Conservation (phyloP, 2,113 vertebrate species). For the Proterorhinus semilunaris region DNA sequence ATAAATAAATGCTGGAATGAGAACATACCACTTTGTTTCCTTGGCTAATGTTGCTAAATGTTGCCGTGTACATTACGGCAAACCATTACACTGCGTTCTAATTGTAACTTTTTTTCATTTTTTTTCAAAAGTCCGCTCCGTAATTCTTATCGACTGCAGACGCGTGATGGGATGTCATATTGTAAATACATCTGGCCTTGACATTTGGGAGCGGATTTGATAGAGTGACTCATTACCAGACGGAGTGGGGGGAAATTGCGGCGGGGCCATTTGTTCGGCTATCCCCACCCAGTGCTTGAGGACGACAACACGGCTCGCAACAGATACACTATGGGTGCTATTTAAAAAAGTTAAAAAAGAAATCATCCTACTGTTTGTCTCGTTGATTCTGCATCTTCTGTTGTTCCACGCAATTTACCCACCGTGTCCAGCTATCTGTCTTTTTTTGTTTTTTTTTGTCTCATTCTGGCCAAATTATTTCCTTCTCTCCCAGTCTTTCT, state of each 20-base stretch:
- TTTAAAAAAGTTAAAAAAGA: conserved; percentile 17
- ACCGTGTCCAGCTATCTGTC: conserved; percentile 28
- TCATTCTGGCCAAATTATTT: conserved; percentile 50
- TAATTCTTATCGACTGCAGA: conserved; percentile 2
- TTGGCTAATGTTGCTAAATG: too few relatives aligned
- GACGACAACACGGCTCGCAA: conserved; percentile 55
- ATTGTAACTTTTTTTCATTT: neutral
- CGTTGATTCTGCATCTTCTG: conserved; percentile 43
- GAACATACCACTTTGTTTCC: too few relatives aligned
- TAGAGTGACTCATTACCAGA: conserved; percentile 56
- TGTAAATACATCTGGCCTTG: conserved; percentile 30
- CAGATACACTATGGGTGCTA: conserved; percentile 55
- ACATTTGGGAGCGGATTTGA: conserved; percentile 49
- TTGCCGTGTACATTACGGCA: too few relatives aligned
- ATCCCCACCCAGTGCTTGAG: conserved; percentile 27
- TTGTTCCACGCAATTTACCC: conserved; percentile 30
- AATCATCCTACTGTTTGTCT: conserved; percentile 49
- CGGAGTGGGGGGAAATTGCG: conserved; percentile 40
- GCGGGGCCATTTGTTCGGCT: conserved; percentile 43
- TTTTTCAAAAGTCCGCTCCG: neutral
- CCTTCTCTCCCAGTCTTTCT: conserved; percentile 28
- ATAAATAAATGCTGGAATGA: too few relatives aligned
- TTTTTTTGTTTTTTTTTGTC: conserved; percentile 41
- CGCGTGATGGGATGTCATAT: conserved; percentile 14
- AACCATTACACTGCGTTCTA: neutral